A percentile compares a stretch with the other conserved stretches of the same genome.
Conservation (phyloP, 2,888 invertebrate species). For the Watsonalla binaria region DNA sequence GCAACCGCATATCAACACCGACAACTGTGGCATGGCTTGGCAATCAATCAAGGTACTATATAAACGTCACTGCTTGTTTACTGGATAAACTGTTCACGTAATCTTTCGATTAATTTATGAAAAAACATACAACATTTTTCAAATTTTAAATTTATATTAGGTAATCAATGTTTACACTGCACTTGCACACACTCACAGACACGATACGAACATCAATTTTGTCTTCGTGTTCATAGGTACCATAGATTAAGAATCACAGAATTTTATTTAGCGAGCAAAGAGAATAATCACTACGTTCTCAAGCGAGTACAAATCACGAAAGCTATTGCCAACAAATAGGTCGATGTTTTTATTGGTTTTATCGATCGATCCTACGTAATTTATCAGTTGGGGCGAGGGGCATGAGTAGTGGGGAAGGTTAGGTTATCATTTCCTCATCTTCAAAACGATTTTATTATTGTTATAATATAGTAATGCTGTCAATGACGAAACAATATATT, state of each 20-base stretch:
- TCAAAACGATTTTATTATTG: no score
- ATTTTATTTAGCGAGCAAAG: no score
- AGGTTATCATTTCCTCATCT: no score
- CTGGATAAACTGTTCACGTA: slow-evolving; percentile 9
- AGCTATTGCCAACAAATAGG: no score
- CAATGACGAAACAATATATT: no score
- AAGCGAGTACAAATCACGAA: no score
- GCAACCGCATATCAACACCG: slow-evolving; percentile 43
- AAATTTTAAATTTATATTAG: neutral
- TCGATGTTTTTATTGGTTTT: no score
- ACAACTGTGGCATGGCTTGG: slow-evolving; percentile 51
- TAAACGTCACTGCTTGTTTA: slow-evolving; percentile 19
- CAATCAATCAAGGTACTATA: slow-evolving; percentile 52
- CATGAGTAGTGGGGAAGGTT: no score
- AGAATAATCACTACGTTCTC: no score
- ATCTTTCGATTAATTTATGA: slow-evolving; percentile 7
- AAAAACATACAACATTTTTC: slow-evolving; percentile 1
- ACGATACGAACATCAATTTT: neutral
- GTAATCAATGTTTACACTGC: neutral
- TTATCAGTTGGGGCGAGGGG: no score
- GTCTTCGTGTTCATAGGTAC: neutral
- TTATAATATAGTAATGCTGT: no score
- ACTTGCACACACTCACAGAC: neutral
- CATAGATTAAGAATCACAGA: neutral
- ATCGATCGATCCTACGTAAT: no score